Percentiles rank a stretch among this genome's conserved stretches.
Evolutionary conservation across 2,888 invertebrate genomes (phyloP).

Genomic region (Gortyna flavago): DNA sequence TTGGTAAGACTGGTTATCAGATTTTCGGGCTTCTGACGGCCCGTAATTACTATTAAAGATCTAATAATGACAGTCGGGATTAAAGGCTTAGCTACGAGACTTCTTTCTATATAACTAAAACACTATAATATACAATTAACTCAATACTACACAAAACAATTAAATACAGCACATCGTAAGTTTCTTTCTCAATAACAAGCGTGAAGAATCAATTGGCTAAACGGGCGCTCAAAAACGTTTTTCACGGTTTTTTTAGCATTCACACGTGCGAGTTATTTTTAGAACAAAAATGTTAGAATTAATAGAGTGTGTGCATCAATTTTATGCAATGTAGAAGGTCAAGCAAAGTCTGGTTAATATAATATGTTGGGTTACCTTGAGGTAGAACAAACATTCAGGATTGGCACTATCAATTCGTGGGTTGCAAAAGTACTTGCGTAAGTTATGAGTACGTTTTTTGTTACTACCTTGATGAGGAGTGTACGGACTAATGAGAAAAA

Average conservation of each 20-base stretch:
- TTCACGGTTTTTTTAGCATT: slow-evolving; percentile 22
- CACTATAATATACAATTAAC: background rate
- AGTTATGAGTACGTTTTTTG: slow-evolving; percentile 16
- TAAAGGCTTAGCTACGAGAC: background rate
- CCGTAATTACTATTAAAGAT: background rate
- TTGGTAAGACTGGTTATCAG: background rate
- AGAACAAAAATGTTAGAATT: slow-evolving; percentile 25
- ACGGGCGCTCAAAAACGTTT: background rate
- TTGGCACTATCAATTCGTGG: slow-evolving; percentile 39
- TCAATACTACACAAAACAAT: background rate
- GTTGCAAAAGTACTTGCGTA: slow-evolving; percentile 43
- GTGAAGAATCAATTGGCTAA: slow-evolving; percentile 35
- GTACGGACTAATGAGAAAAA: background rate
- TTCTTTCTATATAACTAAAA: background rate
- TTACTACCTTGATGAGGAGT: slow-evolving; percentile 28
- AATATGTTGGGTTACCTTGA: slow-evolving; percentile 49
- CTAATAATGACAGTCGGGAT: background rate
- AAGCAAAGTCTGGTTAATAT: slow-evolving; percentile 20
- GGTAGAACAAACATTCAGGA: slow-evolving; percentile 46
- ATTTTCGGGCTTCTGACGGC: background rate
- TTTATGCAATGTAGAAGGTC: slow-evolving; percentile 56
- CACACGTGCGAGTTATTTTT: slow-evolving; percentile 35
- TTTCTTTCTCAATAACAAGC: slow-evolving; percentile 17
- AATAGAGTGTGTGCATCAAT: slow-evolving; percentile 60
- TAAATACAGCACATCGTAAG: background rate